Evolutionary conservation across 2,797 vertebrate genomes (phyloP), one percentile per base, ranked within the genome.

Genomic region (Semaprochilodus insignis): DNA sequence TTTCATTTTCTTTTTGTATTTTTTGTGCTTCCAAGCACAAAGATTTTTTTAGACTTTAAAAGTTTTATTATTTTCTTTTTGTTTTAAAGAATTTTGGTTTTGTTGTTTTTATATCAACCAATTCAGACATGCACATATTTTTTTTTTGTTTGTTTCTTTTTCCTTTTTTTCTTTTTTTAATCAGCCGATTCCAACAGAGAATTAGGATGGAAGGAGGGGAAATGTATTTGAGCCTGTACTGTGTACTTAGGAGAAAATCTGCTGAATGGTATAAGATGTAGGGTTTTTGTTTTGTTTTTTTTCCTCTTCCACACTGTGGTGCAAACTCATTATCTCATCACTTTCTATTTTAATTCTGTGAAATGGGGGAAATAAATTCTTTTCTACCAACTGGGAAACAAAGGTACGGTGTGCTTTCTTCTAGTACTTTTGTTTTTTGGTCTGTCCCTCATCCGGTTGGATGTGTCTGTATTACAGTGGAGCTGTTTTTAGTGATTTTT

Each of bases 51-150:
- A 91, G 92, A 94, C 94, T 96, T 95, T 94, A 96, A 92, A 96
- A 95, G 94, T 94, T 95, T 92, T 94, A 65, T 86, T 78, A 83
- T 84, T 88, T 94, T 94, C 89, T 94, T 95, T 94, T 96, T 92
- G 88, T 95, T 95, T 82, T 95, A 95, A 95, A 95, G 93, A 95
- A 89, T 86, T 91, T 91, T 90, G 82, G 92, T 94, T 93, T 93
- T 91, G 92, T 94, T 92, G 91, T 60, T 94, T 48, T 93, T 93
- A 91, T 91, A 93, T 93, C 92, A 91, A 91, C 93, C 91, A 88
- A 91, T 92, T 87, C 73, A 62, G 48, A 88, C 14, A 6, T 62
- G 72, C 57, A 51, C 31, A 69, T 81, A 36, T 87, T 93, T 92
- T 88, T 94, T 86, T 90, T n/a, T n/a, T n/a, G n/a, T n/a, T 91